Evolutionary conservation across 2,797 vertebrate species (phyloP), one percentile per base, ranked within the genome.

Genomic region (Leuciscus waleckii): DNA sequence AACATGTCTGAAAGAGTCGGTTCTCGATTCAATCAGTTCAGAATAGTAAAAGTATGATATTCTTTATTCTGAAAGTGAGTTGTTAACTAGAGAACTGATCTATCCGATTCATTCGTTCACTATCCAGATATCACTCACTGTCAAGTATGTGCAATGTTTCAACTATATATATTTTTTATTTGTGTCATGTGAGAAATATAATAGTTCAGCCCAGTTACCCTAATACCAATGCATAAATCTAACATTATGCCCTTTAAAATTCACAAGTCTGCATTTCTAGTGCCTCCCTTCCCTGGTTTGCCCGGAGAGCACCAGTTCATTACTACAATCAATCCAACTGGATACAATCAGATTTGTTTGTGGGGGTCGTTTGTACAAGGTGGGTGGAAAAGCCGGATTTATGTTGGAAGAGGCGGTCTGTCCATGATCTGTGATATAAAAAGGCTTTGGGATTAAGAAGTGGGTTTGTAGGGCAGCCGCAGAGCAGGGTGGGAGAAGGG

Each of bases 361-460:
- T 56, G 46, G 46, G 58, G 46, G 79, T 65, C 14, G 26, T 78
- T 54, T 39, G 77, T 81, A 49, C 37, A 56, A 26, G 5, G 37
- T 49, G 39, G 19, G 65, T 43, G 83, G 68, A 63, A 74, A 67
- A 76, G 74, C 87, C 88, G 89, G 90, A 92, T 83, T 86, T 87
- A 92, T 23, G 35, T 85, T 76, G 87, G 35, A 82, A 86, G 92
- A 93, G 90, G 88, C 91, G 89, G 90, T 92, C 89, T 93, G 91
- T 90, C 91, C 89, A 92, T 84, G 89, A 91, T 90, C 90, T 86
- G 92, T 88, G 89, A 87, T 90, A 89, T 88, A 87, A 92, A 91
- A 94, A 87, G 89, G 93, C 92, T 94, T 94, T 94, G 85, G 92
- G 94, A 94, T 95, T 95, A 95, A 93, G 90, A 94, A 94, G 88